Conservation (phyloP, 2,113 vertebrate species). For the Carollia perspicillata region DNA sequence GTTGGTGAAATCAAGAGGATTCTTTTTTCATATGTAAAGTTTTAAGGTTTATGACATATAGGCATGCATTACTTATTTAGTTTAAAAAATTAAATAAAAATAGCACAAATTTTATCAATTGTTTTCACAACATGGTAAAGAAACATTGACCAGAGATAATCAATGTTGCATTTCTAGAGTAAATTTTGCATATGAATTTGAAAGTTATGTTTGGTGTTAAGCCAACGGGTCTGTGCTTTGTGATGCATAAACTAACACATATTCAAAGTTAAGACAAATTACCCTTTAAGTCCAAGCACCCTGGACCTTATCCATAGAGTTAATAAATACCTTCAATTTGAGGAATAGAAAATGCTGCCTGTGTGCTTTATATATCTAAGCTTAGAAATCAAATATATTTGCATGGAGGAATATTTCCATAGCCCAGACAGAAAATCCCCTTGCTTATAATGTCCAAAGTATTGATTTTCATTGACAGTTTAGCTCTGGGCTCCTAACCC, state of each 20-base stretch:
- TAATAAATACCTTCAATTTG: not conserved
- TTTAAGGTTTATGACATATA: not conserved
- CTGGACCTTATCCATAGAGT: not conserved
- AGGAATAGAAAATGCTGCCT: not conserved
- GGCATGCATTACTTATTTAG: not conserved
- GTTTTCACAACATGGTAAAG: not conserved
- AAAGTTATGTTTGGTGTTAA: not conserved
- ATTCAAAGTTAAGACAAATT: not conserved
- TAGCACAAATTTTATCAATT: not conserved
- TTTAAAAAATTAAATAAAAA: not conserved
- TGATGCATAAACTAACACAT: not conserved
- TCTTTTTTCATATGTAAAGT: not conserved
- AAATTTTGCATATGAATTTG: constrained; percentile 15
- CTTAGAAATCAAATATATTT: constrained; percentile 8
- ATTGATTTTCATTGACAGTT: constrained; percentile 16
- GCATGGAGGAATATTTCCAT: not conserved
- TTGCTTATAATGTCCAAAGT: constrained; percentile 18
- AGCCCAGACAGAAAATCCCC: not conserved
- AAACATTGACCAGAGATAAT: not conserved
- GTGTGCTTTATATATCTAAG: not conserved
- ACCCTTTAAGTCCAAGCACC: not conserved
- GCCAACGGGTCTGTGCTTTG: not conserved
- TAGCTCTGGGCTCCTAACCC: not conserved
- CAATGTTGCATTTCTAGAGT: not conserved
- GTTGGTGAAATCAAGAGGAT: not conserved